Base-by-base conservation (phyloP, 2,113 vertebrate species). In the Urocynchramus pylzowi region DNA sequence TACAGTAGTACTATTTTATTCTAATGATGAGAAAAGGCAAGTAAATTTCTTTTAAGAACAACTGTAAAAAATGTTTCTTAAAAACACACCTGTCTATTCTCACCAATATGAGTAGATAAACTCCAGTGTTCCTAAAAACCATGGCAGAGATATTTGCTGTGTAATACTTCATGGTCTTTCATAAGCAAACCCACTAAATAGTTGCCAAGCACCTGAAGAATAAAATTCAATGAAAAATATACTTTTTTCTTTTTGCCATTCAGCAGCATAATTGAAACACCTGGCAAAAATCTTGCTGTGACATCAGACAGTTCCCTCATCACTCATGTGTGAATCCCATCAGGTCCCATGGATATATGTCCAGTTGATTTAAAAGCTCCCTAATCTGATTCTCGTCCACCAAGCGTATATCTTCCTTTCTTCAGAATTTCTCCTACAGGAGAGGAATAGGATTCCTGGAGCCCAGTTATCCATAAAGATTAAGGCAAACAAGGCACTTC, bases 151-250 rank as follows among this genome's bases (percentile, higher is more conserved):
- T 60, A 60, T 78, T 90, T 3, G 0, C 18, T 64, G 13, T 14
- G 13, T 21, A 86, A 39, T 24, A 56, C 24, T 84, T 65, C 12
- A 26, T 20, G 26, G 13, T 50, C 26, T 74, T 91, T 79, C 31
- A 84, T 59, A 84, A 87, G 21, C 30, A 74, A 96, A 93, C 71
- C 50, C n/a, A 67, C 31, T 59, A 76, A 59, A 37, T 76, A 30
- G 4, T 21, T 93, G 65, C 30, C 21, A 69, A 76, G 23, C 9
- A 70, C 13, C 10, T 42, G 31, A 77, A 69, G 31, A 90, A 84
- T 44, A 82, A 59, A 47, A 78, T 77, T 17, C 4, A 70, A 42
- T 71, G 11, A 61, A 79, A 70, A 64, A 45, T 4, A 5, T 11
- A 37, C 5, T 10, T 30, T 49, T 35, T 75, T 47, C 11, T 53